Evolutionary conservation across 92 coral and sea anemone genomes (phyloP).

Genomic region (Muricea muricata): DNA sequence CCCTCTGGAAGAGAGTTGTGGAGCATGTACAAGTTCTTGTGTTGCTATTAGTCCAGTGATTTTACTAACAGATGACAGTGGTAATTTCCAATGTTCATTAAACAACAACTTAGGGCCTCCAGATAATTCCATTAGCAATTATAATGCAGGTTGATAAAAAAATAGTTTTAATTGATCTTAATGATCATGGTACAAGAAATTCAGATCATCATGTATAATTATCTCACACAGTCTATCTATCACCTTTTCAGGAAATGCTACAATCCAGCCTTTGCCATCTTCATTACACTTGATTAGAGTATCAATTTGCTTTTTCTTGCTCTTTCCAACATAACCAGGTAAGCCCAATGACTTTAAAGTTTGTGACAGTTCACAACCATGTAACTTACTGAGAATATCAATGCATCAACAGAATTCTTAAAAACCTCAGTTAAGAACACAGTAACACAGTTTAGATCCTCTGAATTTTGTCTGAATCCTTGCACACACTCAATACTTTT

Average conservation of each 20-base stretch:
- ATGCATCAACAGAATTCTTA: background rate
- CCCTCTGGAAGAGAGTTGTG: too few relatives aligned
- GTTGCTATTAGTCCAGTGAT: too few relatives aligned
- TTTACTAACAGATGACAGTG: too few relatives aligned
- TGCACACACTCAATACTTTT: background rate
- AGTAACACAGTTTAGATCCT: constrained; percentile 37
- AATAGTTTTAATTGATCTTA: too few relatives aligned
- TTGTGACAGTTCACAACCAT: constrained; percentile 55
- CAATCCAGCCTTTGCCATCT: background rate
- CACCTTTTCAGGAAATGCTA: constrained; percentile 57
- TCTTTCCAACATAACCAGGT: constrained; percentile 62
- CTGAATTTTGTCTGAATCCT: constrained; percentile 39
- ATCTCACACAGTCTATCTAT: too few relatives aligned
- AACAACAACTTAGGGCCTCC: too few relatives aligned
- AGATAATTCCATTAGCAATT: too few relatives aligned
- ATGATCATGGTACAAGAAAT: too few relatives aligned
- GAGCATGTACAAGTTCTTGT: too few relatives aligned
- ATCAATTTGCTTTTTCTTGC: constrained; percentile 58
- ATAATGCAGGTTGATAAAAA: too few relatives aligned
- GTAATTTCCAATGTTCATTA: too few relatives aligned
- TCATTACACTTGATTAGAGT: constrained; percentile 8
- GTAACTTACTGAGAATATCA: constrained; percentile 34
- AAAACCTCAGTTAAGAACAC: constrained; percentile 15
- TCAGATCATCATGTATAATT: too few relatives aligned
- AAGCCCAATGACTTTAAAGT: constrained; percentile 50